These are phyloP conservation scores for Romanogobio albipinnatus DNA, from an alignment of 2,113 vertebrate species.

Conservation along the genomic window DNA sequence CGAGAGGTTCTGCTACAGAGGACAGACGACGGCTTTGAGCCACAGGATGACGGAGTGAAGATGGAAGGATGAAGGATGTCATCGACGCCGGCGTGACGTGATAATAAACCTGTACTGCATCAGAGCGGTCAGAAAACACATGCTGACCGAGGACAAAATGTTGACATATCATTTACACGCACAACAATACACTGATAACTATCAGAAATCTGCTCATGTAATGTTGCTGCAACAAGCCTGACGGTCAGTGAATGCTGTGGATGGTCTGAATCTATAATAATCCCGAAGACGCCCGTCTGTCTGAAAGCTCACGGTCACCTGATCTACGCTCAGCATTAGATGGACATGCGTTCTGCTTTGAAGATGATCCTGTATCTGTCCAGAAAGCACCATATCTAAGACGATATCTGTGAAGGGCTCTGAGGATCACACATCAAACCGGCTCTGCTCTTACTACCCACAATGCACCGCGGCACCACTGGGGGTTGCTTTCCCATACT, in stretches of 20 bases:
- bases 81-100: background rate
- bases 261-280: background rate
- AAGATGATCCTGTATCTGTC: background rate
- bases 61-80: background rate
- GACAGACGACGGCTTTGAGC: background rate
- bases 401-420: background rate
- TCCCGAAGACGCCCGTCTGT: background rate
- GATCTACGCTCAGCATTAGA: background rate
- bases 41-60: background rate
- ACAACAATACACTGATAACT: background rate
- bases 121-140: background rate
- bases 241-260: background rate
- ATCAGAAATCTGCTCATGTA: background rate
- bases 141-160: background rate
- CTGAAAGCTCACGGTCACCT: slow-evolving; percentile 1
- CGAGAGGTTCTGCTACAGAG: background rate
- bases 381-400: slow-evolving; percentile 1
- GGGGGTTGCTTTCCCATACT: slow-evolving; percentile 20
- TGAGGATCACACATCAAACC: slow-evolving; percentile 5
- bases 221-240: slow-evolving; percentile 3
- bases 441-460: background rate
- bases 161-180: background rate
- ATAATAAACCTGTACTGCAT: too few relatives aligned
- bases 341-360: background rate
- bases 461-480: background rate